phyloP scores from a whole-genome alignment of 2,797 vertebrate genomes.

The Sebastiscus tertius region DNA sequence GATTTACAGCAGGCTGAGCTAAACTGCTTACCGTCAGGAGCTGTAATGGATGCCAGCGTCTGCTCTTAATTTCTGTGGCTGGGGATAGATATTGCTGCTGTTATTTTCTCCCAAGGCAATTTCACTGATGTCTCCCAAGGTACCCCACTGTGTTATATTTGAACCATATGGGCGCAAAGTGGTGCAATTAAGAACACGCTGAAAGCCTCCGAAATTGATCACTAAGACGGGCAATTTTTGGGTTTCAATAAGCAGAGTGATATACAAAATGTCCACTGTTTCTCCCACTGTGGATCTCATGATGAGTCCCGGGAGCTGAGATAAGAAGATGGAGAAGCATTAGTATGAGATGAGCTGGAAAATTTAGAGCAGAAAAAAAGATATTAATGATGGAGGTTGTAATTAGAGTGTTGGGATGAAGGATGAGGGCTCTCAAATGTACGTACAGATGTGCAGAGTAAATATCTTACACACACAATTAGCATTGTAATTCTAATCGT shows the following conservation, averaged over 20 bases:
- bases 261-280: constrained; percentile 31
- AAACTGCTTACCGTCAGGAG: constrained; percentile 81
- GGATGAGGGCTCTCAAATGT: background rate
- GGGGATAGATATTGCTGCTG: constrained; percentile 75
- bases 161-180: constrained; percentile 76
- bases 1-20: constrained; percentile 78
- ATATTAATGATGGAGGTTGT: constrained; percentile 19
- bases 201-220: constrained; percentile 69
- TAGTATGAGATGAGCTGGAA: constrained; percentile 47
- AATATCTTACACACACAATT: background rate
- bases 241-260: constrained; percentile 56
- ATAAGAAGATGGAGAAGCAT: constrained; percentile 24
- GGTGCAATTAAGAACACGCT: constrained; percentile 71
- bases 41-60: constrained; percentile 79
- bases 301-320: constrained; percentile 22
- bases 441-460: background rate
- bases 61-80: constrained; percentile 77
- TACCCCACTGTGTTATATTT: constrained; percentile 75
- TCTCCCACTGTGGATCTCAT: constrained; percentile 29
- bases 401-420: constrained; percentile 5
- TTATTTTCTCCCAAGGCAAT: constrained; percentile 76
- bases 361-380: constrained; percentile 1
- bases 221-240: constrained; percentile 61
- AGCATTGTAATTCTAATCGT: background rate
- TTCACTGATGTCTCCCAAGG: constrained; percentile 76